Percentiles rank a stretch among this genome's conserved stretches.
Evolutionary conservation across 2,113 vertebrate genomes (phyloP).

Genomic region (Silurus asotus): DNA sequence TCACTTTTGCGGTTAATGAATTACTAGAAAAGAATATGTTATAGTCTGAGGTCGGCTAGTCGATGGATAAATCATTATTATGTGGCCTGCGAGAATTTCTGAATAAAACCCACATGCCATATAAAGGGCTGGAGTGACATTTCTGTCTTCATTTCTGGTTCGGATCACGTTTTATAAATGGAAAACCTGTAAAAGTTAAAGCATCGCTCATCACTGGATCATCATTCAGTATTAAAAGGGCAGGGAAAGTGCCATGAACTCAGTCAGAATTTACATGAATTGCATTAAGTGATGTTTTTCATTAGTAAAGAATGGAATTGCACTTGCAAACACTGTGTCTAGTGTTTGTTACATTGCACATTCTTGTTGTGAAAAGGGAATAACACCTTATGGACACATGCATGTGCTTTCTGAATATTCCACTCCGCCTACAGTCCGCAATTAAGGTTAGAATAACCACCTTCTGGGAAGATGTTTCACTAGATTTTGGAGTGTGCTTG

Average conservation of each 20-base stretch:
- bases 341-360: not conserved
- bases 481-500: too few species aligned
- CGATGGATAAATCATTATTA: conserved; percentile 31
- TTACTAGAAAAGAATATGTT: conserved; percentile 49
- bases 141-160: not conserved
- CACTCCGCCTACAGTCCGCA: too few species aligned
- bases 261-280: not conserved
- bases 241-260: not conserved
- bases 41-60: conserved; percentile 42
- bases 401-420: too few species aligned
- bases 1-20: conserved; percentile 62
- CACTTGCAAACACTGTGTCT: not conserved
- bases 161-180: not conserved
- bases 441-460: too few species aligned
- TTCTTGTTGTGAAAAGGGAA: too few species aligned
- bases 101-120: not conserved
- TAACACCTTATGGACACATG: too few species aligned
- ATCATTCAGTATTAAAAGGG: not conserved
- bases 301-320: not conserved
- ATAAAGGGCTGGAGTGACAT: not conserved
- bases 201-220: not conserved
- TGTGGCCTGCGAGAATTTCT: conserved; percentile 52
- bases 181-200: not conserved
- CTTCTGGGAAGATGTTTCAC: too few species aligned
- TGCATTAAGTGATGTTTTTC: not conserved